phyloP scores from a whole-genome alignment of 2,797 vertebrate genomes.

The Nasua narica region DNA sequence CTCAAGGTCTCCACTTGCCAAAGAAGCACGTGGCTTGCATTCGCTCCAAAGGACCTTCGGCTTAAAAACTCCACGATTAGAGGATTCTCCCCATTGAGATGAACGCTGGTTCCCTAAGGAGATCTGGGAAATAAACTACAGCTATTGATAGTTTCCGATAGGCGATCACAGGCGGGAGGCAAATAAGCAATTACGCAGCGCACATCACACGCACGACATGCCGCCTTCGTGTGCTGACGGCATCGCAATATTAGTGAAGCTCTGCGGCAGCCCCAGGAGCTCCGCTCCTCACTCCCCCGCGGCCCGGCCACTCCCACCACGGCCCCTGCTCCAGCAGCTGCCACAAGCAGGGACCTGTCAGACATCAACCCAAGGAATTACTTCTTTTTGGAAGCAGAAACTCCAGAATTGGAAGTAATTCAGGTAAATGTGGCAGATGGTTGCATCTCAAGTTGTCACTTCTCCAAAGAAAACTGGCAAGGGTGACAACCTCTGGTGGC shows the following conservation, averaged over 20 bases:
- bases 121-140: constrained; percentile 39
- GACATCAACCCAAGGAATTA: constrained; percentile 20
- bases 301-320: not conserved
- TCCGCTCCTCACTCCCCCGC: not conserved
- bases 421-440: constrained; percentile 44
- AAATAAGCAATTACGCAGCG: constrained; percentile 48
- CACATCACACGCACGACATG: accelerated
- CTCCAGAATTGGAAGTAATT: not conserved
- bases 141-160: constrained; percentile 42
- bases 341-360: not conserved
- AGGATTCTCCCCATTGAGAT: not conserved
- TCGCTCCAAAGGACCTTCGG: not conserved
- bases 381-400: constrained; percentile 32
- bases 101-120: constrained; percentile 47
- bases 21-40: not conserved
- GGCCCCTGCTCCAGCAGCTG: not conserved
- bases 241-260: accelerated
- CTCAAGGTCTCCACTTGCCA: constrained; percentile 29
- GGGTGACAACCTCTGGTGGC: constrained; percentile 30
- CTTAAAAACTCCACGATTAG: not conserved
- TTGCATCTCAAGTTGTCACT: constrained; percentile 42
- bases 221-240: accelerated
- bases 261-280: not conserved
- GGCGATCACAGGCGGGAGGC: constrained; percentile 27
- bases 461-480: constrained; percentile 55